These are phyloP conservation scores for Alethe castanea DNA, from an alignment of 2,113 vertebrate genomes.

Conservation along the genomic window DNA sequence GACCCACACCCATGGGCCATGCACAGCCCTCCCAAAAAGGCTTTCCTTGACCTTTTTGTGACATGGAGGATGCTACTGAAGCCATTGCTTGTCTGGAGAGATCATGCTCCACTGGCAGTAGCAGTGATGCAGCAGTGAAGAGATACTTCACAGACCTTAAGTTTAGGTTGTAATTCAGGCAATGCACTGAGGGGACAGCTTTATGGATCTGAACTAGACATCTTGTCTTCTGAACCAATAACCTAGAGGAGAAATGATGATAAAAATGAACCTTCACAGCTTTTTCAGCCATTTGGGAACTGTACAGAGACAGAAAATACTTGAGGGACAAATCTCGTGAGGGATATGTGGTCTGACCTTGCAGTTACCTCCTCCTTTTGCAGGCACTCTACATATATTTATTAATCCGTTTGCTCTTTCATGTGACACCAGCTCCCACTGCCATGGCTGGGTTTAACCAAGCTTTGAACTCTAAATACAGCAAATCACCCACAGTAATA, in stretches of 20 bases:
- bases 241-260: not conserved
- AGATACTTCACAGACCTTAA: not conserved
- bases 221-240: not conserved
- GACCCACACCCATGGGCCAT: fast-evolving
- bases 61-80: not conserved
- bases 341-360: not conserved
- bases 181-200: not conserved
- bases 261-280: not conserved
- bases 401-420: not conserved
- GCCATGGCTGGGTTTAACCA: not conserved
- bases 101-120: not conserved
- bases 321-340: not conserved
- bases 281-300: not conserved
- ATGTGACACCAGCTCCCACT: not conserved
- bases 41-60: not conserved
- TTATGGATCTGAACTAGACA: not conserved
- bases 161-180: not conserved
- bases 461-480: not conserved
- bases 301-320: not conserved
- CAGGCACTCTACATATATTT: not conserved
- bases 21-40: not conserved
- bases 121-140: not conserved
- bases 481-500: not conserved
- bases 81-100: not conserved
- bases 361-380: not conserved